Evolutionary conservation across 1,140 invertebrate species (phyloP).

Genomic region (Lutraria rhynchaena): DNA sequence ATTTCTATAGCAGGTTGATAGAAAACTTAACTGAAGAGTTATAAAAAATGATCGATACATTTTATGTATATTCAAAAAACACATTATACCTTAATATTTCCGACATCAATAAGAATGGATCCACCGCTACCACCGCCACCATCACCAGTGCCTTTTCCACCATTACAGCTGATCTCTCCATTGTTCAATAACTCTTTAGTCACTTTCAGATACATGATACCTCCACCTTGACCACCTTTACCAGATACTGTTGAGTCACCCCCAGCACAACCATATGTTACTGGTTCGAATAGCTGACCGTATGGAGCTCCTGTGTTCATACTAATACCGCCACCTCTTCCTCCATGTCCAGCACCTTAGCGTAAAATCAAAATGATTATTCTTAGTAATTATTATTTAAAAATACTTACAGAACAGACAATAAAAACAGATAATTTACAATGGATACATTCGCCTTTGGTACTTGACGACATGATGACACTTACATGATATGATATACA

Average conservation of each 20-base stretch:
- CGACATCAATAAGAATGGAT: slow-evolving; percentile 65
- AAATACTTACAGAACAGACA: too few relatives aligned
- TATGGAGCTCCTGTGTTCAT: slow-evolving; percentile 64
- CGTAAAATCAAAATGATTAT: too few relatives aligned
- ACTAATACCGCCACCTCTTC: slow-evolving; percentile 67
- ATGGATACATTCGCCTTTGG: too few relatives aligned
- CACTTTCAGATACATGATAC: slow-evolving; percentile 65
- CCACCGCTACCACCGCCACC: slow-evolving; percentile 76
- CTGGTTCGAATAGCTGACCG: slow-evolving; percentile 69
- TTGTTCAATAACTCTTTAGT: slow-evolving; percentile 67
- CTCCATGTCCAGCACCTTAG: slow-evolving; percentile 77
- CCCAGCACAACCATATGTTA: slow-evolving; percentile 64
- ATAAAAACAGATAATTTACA: too few relatives aligned
- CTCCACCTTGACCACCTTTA: slow-evolving; percentile 66
- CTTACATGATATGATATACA: too few relatives aligned
- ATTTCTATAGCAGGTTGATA: too few relatives aligned
- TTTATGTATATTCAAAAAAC: too few relatives aligned
- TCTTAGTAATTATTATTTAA: too few relatives aligned
- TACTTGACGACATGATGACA: too few relatives aligned
- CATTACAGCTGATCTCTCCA: slow-evolving; percentile 70
- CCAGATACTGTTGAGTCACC: slow-evolving; percentile 22
- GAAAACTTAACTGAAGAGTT: too few relatives aligned
- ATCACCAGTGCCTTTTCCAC: slow-evolving; percentile 53
- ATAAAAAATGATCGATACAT: too few relatives aligned
- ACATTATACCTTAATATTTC: slow-evolving; percentile 72